Percentiles rank a stretch among this genome's conserved stretches.
Conservation (phyloP, 2,888 invertebrate genomes). For the Drosophila ustulata region DNA sequence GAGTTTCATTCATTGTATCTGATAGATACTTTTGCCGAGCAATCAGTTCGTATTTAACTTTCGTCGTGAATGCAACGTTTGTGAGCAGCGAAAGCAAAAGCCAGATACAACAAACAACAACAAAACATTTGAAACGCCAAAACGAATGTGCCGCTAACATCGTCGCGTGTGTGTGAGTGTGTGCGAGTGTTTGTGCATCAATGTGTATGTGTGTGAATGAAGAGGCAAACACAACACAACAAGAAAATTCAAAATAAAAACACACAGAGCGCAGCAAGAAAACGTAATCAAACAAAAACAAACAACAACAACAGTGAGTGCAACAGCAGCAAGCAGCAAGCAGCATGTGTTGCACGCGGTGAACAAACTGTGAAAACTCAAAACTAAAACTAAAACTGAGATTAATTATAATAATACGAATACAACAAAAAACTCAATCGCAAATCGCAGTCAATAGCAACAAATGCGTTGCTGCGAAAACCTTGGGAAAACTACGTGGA, state of each 20-base stretch:
- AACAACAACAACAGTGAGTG: slow-evolving; percentile 30
- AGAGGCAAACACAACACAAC: slow-evolving; percentile 29
- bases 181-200: slow-evolving; percentile 2
- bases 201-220: slow-evolving; percentile 42
- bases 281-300: slow-evolving; percentile 11
- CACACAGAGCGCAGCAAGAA: slow-evolving; percentile 7
- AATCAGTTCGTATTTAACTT: slow-evolving; percentile 82
- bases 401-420: background rate
- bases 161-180: slow-evolving; percentile 22
- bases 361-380: slow-evolving; percentile 24
- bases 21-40: slow-evolving; percentile 63
- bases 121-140: slow-evolving; percentile 23
- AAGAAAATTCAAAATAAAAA: slow-evolving; percentile 28
- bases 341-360: slow-evolving; percentile 69
- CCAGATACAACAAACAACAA: slow-evolving; percentile 26
- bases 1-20: slow-evolving; percentile 82
- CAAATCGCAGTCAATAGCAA: background rate
- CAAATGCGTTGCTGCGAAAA: slow-evolving; percentile 30
- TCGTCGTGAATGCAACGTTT: slow-evolving; percentile 81
- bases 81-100: slow-evolving; percentile 50
- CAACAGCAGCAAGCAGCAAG: slow-evolving; percentile 28
- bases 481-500: slow-evolving; percentile 52
- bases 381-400: background rate
- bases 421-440: slow-evolving; percentile 6
- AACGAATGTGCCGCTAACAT: slow-evolving; percentile 43